Evolutionary conservation across 2,888 invertebrate species (phyloP).

Genomic region (Polymixis flavicincta): DNA sequence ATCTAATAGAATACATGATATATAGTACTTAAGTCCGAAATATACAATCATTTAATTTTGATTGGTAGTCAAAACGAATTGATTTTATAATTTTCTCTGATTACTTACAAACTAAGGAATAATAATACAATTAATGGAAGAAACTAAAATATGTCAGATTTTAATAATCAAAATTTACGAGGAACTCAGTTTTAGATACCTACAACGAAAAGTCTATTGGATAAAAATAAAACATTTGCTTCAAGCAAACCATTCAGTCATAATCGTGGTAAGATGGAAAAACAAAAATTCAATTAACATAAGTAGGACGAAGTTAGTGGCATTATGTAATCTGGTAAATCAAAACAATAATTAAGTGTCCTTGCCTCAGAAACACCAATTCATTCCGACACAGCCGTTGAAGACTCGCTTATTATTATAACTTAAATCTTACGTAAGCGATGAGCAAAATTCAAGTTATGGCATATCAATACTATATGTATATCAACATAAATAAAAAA

Average conservation of each 20-base stretch:
- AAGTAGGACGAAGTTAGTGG: slow-evolving; percentile 38
- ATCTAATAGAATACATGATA: slow-evolving; percentile 84
- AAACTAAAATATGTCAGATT: slow-evolving; percentile 77
- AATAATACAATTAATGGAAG: slow-evolving; percentile 84
- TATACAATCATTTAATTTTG: slow-evolving; percentile 88
- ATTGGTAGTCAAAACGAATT: slow-evolving; percentile 82
- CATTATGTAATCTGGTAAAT: slow-evolving; percentile 54
- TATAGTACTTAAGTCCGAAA: slow-evolving; percentile 85
- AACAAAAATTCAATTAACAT: slow-evolving; percentile 47
- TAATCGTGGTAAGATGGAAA: slow-evolving; percentile 43
- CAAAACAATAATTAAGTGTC: slow-evolving; percentile 56
- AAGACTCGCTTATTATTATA: slow-evolving; percentile 73
- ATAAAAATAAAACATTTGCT: slow-evolving; percentile 61
- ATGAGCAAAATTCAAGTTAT: slow-evolving; percentile 84
- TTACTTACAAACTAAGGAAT: slow-evolving; percentile 81
- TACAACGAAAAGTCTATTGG: slow-evolving; percentile 45
- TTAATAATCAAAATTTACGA: slow-evolving; percentile 72
- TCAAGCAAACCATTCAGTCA: slow-evolving; percentile 50
- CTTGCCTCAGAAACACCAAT: slow-evolving; percentile 70
- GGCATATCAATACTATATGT: slow-evolving; percentile 84
- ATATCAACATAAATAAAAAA: slow-evolving; percentile 84
- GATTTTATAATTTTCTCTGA: slow-evolving; percentile 81
- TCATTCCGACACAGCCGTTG: slow-evolving; percentile 78
- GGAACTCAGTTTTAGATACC: slow-evolving; percentile 69
- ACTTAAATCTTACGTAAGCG: slow-evolving; percentile 78